Evolutionary conservation across 2,113 vertebrate species (phyloP).

Genomic region (Ciconia boyciana): DNA sequence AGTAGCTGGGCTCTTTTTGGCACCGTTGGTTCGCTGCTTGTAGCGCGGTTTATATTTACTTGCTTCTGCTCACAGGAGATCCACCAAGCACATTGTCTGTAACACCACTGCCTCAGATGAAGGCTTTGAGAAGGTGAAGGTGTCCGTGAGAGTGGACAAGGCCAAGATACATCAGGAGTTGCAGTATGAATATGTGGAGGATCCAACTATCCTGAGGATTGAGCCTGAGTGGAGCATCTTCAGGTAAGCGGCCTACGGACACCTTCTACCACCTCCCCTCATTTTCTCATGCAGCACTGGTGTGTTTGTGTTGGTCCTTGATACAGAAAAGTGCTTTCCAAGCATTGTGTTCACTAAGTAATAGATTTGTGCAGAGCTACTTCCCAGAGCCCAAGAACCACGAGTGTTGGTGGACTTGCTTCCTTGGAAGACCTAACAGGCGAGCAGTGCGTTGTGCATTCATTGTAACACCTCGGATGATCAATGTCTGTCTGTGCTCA

Average conservation of each 20-base stretch:
- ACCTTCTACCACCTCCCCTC: fast-evolving
- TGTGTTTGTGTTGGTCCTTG: neutral
- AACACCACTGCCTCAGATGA: constrained; percentile 86
- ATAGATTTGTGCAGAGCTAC: neutral
- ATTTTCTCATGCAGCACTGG: neutral
- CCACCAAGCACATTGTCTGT: constrained; percentile 87
- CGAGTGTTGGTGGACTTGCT: neutral
- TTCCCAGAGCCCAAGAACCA: neutral
- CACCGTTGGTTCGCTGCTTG: neutral
- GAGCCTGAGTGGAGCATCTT: constrained; percentile 98
- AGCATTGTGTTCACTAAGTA: neutral
- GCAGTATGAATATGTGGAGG: constrained; percentile 92
- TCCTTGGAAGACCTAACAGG: neutral
- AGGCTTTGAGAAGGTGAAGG: constrained; percentile 84
- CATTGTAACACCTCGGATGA: neutral
- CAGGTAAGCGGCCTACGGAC: constrained; percentile 73
- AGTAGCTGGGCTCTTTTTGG: neutral
- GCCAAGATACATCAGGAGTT: constrained; percentile 90
- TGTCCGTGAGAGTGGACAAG: constrained; percentile 90
- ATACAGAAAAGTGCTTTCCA: neutral
- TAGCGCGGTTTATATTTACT: neutral
- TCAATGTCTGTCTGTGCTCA: neutral
- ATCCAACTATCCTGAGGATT: constrained; percentile 90
- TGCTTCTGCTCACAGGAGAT: constrained; percentile 77
- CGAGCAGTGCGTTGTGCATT: neutral